Conservation (phyloP, 1,140 invertebrate genomes). For the Dysdera silvatica region DNA sequence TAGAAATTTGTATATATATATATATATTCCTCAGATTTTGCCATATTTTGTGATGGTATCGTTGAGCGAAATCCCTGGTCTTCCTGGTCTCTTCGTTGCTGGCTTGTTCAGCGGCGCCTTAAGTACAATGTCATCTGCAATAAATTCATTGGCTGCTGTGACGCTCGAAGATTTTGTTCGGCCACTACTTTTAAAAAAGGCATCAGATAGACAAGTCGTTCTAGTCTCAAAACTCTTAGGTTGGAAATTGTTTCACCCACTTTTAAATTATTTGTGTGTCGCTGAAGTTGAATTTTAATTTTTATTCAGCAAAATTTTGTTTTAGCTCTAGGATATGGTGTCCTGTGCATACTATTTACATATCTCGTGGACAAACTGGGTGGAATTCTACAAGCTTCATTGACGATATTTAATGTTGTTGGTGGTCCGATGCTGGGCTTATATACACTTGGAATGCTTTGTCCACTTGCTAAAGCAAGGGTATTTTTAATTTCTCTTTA, state of each 20-base stretch:
- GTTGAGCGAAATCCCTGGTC: slow-evolving; percentile 54
- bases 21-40: slow-evolving; percentile 50
- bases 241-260: neutral
- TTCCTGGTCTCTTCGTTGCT: slow-evolving; percentile 72
- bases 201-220: slow-evolving; percentile 5
- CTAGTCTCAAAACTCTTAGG: slow-evolving; percentile 31
- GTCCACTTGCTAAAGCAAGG: slow-evolving; percentile 53
- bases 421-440: slow-evolving; percentile 69
- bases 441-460: slow-evolving; percentile 71
- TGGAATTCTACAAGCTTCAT: slow-evolving; percentile 60
- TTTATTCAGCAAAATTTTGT: slow-evolving; percentile 1
- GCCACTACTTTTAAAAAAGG: slow-evolving; percentile 2
- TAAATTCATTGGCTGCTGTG: slow-evolving; percentile 79
- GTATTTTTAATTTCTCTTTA: slow-evolving; percentile 33
- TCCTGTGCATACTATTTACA: slow-evolving; percentile 59
- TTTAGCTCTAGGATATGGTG: slow-evolving; percentile 58
- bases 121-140: slow-evolving; percentile 72
- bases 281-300: neutral
- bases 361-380: slow-evolving; percentile 64
- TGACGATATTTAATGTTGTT: slow-evolving; percentile 70
- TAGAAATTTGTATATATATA: neutral
- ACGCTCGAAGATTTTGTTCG: slow-evolving; percentile 69
- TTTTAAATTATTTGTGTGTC: neutral
- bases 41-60: slow-evolving; percentile 70
- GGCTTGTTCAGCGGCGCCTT: slow-evolving; percentile 75